These are phyloP conservation scores for Trachemys scripta DNA, from an alignment of 2,113 vertebrate species.

Conservation along the genomic window DNA sequence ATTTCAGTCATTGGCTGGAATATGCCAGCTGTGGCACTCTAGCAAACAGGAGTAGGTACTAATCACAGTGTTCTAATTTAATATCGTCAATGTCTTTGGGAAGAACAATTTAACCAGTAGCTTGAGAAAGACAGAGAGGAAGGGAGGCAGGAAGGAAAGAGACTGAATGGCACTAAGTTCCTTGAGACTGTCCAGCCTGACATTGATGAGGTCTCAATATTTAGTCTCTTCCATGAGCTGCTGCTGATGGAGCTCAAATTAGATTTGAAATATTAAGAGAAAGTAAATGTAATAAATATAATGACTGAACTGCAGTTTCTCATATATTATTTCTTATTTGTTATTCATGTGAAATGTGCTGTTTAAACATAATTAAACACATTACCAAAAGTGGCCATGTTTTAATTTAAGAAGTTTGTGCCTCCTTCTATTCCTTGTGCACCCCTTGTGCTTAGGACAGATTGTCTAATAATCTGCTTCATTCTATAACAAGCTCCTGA, in stretches of 20 bases:
- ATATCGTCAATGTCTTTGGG: not conserved
- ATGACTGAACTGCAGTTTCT: not conserved
- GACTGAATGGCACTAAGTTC: not conserved
- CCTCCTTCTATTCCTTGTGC: not conserved
- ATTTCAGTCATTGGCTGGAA: not conserved
- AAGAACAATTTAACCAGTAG: not conserved
- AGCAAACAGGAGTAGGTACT: not conserved
- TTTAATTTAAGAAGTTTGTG: not conserved
- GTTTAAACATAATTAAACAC: not conserved
- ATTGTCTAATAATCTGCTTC: not conserved
- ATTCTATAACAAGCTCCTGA: not conserved
- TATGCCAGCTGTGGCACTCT: not conserved
- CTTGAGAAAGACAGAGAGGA: not conserved
- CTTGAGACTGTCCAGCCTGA: not conserved
- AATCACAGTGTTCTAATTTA: not conserved
- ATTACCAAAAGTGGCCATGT: not conserved
- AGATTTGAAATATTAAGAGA: not conserved
- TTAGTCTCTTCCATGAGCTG: not conserved
- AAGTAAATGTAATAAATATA: not conserved
- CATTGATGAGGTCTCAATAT: not conserved
- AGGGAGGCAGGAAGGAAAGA: not conserved
- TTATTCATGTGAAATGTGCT: not conserved
- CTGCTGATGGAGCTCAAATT: not conserved
- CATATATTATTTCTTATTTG: not conserved
- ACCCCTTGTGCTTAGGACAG: not conserved